Base-by-base conservation (phyloP, 2,888 invertebrate genomes). In the Cantharis flavilabris region DNA sequence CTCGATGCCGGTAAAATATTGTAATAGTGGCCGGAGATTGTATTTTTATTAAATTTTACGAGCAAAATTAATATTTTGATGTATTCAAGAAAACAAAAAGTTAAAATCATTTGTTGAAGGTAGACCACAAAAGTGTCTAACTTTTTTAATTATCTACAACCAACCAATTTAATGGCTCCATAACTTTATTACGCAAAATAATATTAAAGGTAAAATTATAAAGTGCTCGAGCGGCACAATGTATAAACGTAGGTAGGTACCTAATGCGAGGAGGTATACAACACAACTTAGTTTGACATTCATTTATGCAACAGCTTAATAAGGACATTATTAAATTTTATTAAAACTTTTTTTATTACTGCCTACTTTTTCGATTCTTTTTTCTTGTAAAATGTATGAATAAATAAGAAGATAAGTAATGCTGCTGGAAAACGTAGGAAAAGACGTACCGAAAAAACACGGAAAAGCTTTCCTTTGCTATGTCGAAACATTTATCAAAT, bases 101-200 rank as follows among this genome's bases (percentile, higher is more conserved):
- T 62, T 74, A 28, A 70, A 64, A 69, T 70, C 62, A 71, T 74
- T 73, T 77, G 69, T 73, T 74, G 49, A 69, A 72, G 77, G 26
- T 26, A 70, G 77, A 72, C 77, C 67, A 73, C 78, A 73, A 75
- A 72, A 73, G 73, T 69, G 71, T 26, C 73, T 73, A 84, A 84
- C 83, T 84, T 84, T 84, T 84, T 84, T 84, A 84, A 84, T 84
- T 84, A 84, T 83, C 84, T 84, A 84, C 83, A 84, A 82, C 72
- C 78, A 84, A 84, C 83, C 83, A 83, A 83, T 84, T 83, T 83
- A 83, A 83, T 80, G 78, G 81, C 80, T 79, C 76, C 75, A 80
- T 80, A 83, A 83, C 84, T 84, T 85, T 83, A 80, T 83, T 83
- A 83, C 81, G 82, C 81, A 81, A 80, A 82, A 81, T 81, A 81